phyloP scores from a whole-genome alignment of 2,113 vertebrate genomes.

The Strix uralensis region DNA sequence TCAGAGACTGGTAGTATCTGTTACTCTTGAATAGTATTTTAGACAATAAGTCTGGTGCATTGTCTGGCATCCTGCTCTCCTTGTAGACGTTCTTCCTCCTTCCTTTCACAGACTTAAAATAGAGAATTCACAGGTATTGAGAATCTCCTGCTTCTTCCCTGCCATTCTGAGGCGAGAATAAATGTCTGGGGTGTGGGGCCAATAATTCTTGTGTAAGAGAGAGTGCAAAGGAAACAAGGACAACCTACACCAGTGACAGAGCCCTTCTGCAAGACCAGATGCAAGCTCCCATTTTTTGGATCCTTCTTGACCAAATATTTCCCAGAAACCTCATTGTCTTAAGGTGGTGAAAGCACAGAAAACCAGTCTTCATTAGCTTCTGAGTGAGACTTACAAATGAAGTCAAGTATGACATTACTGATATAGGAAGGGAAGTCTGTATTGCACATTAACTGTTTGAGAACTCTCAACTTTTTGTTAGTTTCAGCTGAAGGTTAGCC shows the following conservation, averaged over 20 bases:
- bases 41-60: not conserved
- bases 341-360: not conserved
- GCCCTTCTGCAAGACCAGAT: not conserved
- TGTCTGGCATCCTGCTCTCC: not conserved
- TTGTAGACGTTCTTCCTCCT: not conserved
- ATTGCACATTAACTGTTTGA: not conserved
- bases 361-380: not conserved
- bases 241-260: not conserved
- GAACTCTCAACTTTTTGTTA: rapidly evolving
- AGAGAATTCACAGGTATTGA: not conserved
- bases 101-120: not conserved
- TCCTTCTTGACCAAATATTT: not conserved
- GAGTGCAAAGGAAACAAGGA: not conserved
- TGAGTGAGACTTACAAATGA: not conserved
- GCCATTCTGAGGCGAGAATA: not conserved
- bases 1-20: slow-evolving; percentile 64
- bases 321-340: not conserved
- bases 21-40: not conserved
- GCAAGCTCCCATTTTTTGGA: not conserved
- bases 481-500: not conserved
- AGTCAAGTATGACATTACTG: not conserved
- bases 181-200: not conserved
- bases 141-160: not conserved
- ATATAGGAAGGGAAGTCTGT: not conserved
- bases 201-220: not conserved